Evolutionary conservation across 2,888 invertebrate species (phyloP).

Genomic region (Chelonus formosanus): DNA sequence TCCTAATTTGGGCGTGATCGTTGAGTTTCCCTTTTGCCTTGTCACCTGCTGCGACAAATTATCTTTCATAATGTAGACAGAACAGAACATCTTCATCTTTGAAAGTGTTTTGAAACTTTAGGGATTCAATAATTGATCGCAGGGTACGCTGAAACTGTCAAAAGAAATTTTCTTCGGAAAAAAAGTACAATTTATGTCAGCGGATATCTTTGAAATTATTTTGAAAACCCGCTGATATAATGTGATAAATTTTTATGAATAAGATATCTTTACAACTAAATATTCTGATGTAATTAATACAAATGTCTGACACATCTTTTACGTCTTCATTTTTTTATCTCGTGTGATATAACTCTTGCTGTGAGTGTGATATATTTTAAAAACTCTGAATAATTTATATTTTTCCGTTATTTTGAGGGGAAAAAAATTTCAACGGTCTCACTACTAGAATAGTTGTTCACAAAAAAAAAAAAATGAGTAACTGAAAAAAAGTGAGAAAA

Average conservation of each 20-base stretch:
- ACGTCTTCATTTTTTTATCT: not conserved
- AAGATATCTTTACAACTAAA: too few relatives aligned
- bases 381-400: not conserved
- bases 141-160: too few relatives aligned
- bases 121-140: too few relatives aligned
- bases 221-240: too few relatives aligned
- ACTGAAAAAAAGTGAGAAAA: constrained; percentile 7
- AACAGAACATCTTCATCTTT: not conserved
- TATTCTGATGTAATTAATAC: not conserved
- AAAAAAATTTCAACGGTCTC: not conserved
- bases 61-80: constrained; percentile 5
- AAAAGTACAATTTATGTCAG: too few relatives aligned
- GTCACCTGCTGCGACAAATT: constrained; percentile 32
- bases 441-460: not conserved
- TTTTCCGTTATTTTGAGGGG: not conserved
- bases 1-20: constrained; percentile 20
- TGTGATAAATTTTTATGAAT: too few relatives aligned
- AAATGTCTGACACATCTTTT: not conserved
- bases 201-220: too few relatives aligned
- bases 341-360: not conserved
- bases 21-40: constrained; percentile 11
- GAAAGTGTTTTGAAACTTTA: too few relatives aligned
- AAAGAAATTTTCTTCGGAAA: too few relatives aligned
- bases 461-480: not conserved
- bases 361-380: not conserved